Evolutionary conservation across 2,888 invertebrate species (phyloP), one percentile per base, ranked within the genome.

Genomic region (Andrena chrysosceles): DNA sequence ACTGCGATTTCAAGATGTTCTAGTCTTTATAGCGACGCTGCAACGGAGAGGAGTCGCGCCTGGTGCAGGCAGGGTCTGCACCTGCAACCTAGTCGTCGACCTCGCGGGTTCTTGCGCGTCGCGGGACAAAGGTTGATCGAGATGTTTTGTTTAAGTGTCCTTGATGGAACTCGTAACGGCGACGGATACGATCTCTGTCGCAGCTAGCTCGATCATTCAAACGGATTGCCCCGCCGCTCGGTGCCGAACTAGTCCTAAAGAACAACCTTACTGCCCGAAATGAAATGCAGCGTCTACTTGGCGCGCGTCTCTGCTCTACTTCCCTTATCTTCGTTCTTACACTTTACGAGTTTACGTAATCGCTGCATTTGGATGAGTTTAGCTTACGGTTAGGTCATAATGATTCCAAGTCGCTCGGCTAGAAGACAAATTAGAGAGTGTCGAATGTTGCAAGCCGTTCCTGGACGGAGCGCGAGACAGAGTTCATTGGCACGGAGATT

Each of bases 211-310:
- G 26, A 69, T 20, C 31, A 48, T 42, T 64, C n/a, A 62, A 52
- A n/a, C 59, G 26, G 8, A 66, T 35, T 56, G 42, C 23, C 26
- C 74, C 71, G 54, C 56, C 52, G 71, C 56, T 75, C 78, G 72
- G 69, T 83, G 84, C 79, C 78, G 84, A 84, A 84, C 72, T 79
- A 85, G 78, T 85, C 78, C 76, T 85, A 85, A 82, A 84, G 56
- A 33, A 85, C 64, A 85, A 85, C 85, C 85, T 85, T 86, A 89
- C 89, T 90, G 89, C 86, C 88, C 79, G 81, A 75, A 81, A 88
- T 79, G 82, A 83, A 87, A 89, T 84, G 78, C 86, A 84, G 77
- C 84, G 80, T 89, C 81, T 85, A 83, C 84, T 88, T 70, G 81
- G 85, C 87, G 85, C 84, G 85, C 88, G 85, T 78, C 81, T 77